A percentile compares a stretch with the other conserved stretches of the same genome.
phyloP scores from a whole-genome alignment of 2,113 vertebrate species.

The Pteruthius melanotis region DNA sequence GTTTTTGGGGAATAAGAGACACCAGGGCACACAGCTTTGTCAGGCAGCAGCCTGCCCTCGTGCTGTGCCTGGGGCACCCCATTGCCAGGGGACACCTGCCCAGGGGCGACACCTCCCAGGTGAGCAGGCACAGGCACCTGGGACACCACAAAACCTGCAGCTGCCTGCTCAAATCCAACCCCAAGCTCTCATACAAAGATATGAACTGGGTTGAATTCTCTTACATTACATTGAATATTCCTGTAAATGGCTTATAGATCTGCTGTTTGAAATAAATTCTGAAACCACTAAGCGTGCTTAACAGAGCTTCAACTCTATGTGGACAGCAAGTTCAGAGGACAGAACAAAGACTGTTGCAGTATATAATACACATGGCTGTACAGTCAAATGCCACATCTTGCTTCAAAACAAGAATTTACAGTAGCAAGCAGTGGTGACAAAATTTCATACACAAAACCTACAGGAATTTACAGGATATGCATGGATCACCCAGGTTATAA shows the following conservation, averaged over 20 bases:
- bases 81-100: neutral
- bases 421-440: constrained; percentile 33
- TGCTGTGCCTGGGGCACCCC: neutral
- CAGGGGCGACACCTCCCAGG: neutral
- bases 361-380: constrained; percentile 52
- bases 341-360: constrained; percentile 11
- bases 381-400: constrained; percentile 43
- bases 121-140: neutral
- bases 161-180: neutral
- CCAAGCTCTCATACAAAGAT: neutral
- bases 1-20: neutral
- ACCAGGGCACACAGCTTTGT: neutral
- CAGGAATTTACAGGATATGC: constrained; percentile 38
- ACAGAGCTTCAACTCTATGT: constrained; percentile 13
- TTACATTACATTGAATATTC: neutral
- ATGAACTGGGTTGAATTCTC: neutral
- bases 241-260: constrained; percentile 18
- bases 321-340: constrained; percentile 29
- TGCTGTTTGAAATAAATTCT: constrained; percentile 30
- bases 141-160: neutral
- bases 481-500: constrained; percentile 23
- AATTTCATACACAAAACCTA: constrained; percentile 46
- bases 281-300: constrained; percentile 44
- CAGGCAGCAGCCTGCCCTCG: neutral
- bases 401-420: constrained; percentile 51